These are phyloP conservation scores for Drosophila meridionalis DNA, from an alignment of 2,888 invertebrate genomes.

Conservation along the genomic window DNA sequence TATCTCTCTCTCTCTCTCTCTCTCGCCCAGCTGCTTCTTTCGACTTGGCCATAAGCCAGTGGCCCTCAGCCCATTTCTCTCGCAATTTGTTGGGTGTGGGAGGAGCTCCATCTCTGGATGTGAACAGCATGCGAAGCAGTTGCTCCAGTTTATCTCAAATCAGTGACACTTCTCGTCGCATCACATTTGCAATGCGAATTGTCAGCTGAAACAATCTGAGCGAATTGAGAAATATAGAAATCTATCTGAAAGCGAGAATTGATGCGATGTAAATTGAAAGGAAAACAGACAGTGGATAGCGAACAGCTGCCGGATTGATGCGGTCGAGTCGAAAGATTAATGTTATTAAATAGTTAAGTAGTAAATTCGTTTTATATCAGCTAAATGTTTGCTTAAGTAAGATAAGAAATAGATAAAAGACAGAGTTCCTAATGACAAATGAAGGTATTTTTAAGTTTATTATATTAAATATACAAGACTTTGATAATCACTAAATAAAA, in stretches of 20 bases:
- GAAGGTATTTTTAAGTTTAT: too few relatives aligned
- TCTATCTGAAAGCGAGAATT: conserved; percentile 6
- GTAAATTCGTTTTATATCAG: too few relatives aligned
- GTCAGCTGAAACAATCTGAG: conserved; percentile 39
- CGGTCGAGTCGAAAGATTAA: conserved; percentile 6
- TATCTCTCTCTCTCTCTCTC: not conserved
- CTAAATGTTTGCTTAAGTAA: not conserved
- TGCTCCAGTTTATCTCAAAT: conserved; percentile 36
- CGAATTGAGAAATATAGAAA: conserved; percentile 22
- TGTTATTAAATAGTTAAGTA: not conserved
- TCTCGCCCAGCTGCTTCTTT: not conserved
- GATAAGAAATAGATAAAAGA: too few relatives aligned
- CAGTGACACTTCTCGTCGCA: conserved; percentile 46
- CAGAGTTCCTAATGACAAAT: too few relatives aligned
- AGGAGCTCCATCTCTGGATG: conserved; percentile 1
- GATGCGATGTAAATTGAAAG: conserved; percentile 4
- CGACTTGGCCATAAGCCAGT: conserved; percentile 44
- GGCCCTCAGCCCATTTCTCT: conserved; percentile 3
- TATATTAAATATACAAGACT: too few relatives aligned
- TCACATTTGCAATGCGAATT: conserved; percentile 46
- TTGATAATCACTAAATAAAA: too few relatives aligned
- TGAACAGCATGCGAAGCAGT: conserved; percentile 40
- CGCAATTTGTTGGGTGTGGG: conserved; percentile 27
- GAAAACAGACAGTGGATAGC: not conserved
- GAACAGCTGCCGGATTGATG: not conserved